phyloP scores from a whole-genome alignment of 2,797 vertebrate genomes.

The Apodemus agrarius region DNA sequence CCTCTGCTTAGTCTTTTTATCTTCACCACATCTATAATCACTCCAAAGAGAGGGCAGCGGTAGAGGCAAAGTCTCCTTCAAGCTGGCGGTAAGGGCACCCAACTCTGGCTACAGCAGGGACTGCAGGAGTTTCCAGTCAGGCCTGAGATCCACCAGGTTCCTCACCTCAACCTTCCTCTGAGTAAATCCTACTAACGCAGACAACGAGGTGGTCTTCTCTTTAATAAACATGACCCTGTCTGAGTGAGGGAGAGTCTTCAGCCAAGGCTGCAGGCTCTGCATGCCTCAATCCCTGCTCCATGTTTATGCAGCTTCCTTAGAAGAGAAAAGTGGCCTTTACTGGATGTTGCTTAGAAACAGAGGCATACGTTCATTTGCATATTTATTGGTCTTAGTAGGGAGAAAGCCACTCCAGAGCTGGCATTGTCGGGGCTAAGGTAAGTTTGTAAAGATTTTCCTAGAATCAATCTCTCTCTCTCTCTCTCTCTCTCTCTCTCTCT shows the following conservation, averaged over 20 bases:
- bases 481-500: too few relatives aligned
- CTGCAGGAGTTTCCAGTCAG: too few relatives aligned
- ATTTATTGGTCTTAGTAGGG: not conserved
- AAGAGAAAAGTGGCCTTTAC: not conserved
- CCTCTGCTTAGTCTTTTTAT: not conserved
- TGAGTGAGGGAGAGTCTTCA: not conserved
- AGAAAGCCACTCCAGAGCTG: not conserved
- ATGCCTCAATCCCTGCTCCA: too few relatives aligned
- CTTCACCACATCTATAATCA: not conserved
- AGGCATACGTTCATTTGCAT: not conserved
- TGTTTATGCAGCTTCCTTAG: not conserved
- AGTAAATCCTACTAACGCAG: not conserved
- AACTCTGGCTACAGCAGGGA: too few relatives aligned
- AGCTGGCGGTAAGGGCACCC: too few relatives aligned
- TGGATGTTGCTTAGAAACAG: not conserved
- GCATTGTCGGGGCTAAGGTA: not conserved
- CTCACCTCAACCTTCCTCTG: not conserved
- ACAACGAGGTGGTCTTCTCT: not conserved
- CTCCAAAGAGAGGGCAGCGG: not conserved
- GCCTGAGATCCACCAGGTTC: accelerated
- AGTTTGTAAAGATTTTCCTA: not conserved
- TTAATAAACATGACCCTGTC: not conserved
- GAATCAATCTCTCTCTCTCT: too few relatives aligned
- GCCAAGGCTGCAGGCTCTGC: not conserved
- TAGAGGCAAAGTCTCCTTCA: not conserved